Conservation (phyloP, 30 jellyfish, hydroid and myxozoan genomes). For the Hydractinia symbiolongicarpus region DNA sequence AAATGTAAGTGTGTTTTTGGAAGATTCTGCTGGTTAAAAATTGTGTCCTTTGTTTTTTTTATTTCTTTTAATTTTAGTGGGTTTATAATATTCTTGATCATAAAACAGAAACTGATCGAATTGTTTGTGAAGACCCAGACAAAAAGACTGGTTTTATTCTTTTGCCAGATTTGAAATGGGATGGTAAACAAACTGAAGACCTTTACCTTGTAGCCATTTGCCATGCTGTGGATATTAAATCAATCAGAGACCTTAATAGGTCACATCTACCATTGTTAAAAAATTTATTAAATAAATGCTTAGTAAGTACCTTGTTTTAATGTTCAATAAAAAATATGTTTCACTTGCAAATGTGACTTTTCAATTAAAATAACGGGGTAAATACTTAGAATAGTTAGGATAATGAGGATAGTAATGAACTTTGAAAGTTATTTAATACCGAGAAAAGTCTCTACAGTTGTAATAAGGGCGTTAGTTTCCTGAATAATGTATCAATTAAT, state of each 20-base stretch:
- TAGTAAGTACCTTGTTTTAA: constrained; percentile 33
- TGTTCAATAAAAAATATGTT: too few species aligned
- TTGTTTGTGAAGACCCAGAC: constrained; percentile 78
- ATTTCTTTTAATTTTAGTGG: constrained; percentile 57
- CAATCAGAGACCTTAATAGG: constrained; percentile 56
- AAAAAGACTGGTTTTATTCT: constrained; percentile 73
- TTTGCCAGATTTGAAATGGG: constrained; percentile 95
- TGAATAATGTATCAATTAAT: too few species aligned
- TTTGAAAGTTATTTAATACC: too few species aligned
- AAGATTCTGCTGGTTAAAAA: neutral
- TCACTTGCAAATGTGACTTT: neutral
- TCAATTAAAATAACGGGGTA: too few species aligned
- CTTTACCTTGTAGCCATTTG: constrained; percentile 63
- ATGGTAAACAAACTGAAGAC: constrained; percentile 67
- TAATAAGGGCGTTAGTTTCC: too few species aligned
- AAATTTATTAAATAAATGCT: constrained; percentile 56
- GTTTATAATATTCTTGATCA: constrained; percentile 85
- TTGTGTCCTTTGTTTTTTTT: neutral
- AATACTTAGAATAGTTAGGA: too few species aligned
- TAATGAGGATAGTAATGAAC: too few species aligned
- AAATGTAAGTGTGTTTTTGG: constrained; percentile 37
- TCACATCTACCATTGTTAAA: constrained; percentile 78
- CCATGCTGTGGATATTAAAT: constrained; percentile 36
- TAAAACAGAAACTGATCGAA: constrained; percentile 75
- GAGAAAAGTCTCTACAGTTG: too few species aligned